Evolutionary conservation across 2,888 invertebrate genomes (phyloP).

Genomic region (Yponomeuta malinellus): DNA sequence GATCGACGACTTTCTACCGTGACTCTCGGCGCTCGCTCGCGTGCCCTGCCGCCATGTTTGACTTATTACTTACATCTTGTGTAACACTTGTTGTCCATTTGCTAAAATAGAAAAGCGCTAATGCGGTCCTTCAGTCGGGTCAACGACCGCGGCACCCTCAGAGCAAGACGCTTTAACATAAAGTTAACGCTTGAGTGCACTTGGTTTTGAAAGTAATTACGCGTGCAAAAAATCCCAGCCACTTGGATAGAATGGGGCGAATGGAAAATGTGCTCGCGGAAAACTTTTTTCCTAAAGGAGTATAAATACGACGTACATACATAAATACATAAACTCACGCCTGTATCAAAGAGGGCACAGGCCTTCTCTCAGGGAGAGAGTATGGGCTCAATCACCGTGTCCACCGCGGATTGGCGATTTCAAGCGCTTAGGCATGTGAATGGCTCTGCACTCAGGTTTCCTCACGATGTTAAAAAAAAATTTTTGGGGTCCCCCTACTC

Average conservation of each 20-base stretch:
- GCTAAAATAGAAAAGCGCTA: conserved; percentile 63
- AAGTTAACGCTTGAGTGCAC: conserved; percentile 8
- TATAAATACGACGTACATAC: too few species aligned
- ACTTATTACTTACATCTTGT: conserved; percentile 43
- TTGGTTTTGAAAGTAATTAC: neutral
- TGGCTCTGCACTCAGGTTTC: too few species aligned
- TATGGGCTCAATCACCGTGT: too few species aligned
- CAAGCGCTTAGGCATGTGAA: too few species aligned
- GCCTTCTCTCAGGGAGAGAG: too few species aligned
- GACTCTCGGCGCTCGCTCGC: conserved; percentile 33
- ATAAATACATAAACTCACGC: too few species aligned
- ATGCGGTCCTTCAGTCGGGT: conserved; percentile 32
- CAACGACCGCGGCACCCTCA: conserved; percentile 15
- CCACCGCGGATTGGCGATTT: too few species aligned
- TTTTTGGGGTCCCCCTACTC: too few species aligned
- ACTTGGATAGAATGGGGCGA: neutral
- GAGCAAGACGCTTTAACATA: neutral
- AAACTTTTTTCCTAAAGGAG: neutral
- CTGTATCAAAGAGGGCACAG: too few species aligned
- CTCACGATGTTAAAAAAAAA: too few species aligned
- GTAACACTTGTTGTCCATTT: conserved; percentile 35
- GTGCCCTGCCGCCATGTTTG: conserved; percentile 35
- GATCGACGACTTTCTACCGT: conserved; percentile 55
- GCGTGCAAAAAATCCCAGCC: neutral
- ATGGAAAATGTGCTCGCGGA: neutral